Conservation (phyloP, 2,113 vertebrate species). For the Burhinus bistriatus region DNA sequence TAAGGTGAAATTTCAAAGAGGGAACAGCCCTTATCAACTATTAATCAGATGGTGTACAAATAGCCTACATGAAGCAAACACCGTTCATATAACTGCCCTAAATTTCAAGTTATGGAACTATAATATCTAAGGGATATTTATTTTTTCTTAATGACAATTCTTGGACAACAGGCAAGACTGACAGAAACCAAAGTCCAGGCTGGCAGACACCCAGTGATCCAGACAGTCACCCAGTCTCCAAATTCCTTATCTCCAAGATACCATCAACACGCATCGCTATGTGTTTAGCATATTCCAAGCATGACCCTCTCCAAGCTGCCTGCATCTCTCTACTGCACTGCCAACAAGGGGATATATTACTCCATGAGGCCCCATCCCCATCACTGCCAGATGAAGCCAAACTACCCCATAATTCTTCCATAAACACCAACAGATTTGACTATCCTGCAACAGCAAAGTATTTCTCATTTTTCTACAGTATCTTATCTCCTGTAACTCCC, state of each 20-base stretch:
- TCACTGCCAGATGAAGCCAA: neutral
- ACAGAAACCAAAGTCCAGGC: neutral
- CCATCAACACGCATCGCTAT: neutral
- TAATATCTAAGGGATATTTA: neutral
- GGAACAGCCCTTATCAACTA: neutral
- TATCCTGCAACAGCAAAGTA: neutral
- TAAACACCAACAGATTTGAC: neutral
- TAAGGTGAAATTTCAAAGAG: neutral
- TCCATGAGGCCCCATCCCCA: too few species aligned
- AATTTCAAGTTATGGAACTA: neutral
- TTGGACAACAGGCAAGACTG: neutral
- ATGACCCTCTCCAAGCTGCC: neutral
- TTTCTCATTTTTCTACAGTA: neutral
- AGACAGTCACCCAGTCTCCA: neutral
- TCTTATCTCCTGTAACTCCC: neutral
- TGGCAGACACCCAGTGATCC: neutral
- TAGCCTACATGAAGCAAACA: neutral
- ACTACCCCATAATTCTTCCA: accelerated
- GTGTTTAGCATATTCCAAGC: neutral
- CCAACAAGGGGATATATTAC: too few species aligned
- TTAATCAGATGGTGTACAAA: neutral
- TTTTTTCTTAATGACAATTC: neutral
- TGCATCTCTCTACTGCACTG: neutral
- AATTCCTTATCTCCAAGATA: neutral
- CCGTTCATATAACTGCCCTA: neutral